Evolutionary conservation across 2,797 vertebrate genomes (phyloP).

Genomic region (Malurus splendens): DNA sequence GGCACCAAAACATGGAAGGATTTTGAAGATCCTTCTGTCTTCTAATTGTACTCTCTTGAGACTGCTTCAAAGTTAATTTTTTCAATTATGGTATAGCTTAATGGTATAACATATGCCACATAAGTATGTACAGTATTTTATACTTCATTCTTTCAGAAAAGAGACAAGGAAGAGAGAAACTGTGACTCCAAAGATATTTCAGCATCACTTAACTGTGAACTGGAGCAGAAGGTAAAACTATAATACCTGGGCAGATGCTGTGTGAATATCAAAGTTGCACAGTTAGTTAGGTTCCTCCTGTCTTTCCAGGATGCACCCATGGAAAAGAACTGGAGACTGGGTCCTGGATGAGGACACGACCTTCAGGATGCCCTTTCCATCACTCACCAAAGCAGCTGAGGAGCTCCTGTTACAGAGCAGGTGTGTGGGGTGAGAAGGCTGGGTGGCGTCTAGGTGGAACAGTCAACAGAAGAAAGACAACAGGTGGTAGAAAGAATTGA

Average conservation of each 20-base stretch:
- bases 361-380: conserved; percentile 45
- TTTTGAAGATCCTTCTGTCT: neutral
- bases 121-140: neutral
- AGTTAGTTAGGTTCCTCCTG: neutral
- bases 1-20: neutral
- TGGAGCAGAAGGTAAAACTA: neutral
- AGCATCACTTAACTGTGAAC: neutral
- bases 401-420: conserved; percentile 62
- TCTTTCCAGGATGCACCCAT: neutral
- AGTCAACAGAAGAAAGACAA: neutral
- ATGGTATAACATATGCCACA: neutral
- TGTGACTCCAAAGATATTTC: neutral
- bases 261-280: neutral
- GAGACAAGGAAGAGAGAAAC: neutral
- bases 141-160: neutral
- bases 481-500: neutral
- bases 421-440: conserved; percentile 30
- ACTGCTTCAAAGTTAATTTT: neutral
- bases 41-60: neutral
- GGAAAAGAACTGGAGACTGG: neutral
- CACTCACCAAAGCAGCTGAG: conserved; percentile 59
- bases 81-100: neutral
- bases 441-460: neutral
- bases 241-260: neutral
- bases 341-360: neutral